Evolutionary conservation across 2,113 vertebrate genomes (phyloP).

Genomic region (Ptilonorhynchus violaceus): DNA sequence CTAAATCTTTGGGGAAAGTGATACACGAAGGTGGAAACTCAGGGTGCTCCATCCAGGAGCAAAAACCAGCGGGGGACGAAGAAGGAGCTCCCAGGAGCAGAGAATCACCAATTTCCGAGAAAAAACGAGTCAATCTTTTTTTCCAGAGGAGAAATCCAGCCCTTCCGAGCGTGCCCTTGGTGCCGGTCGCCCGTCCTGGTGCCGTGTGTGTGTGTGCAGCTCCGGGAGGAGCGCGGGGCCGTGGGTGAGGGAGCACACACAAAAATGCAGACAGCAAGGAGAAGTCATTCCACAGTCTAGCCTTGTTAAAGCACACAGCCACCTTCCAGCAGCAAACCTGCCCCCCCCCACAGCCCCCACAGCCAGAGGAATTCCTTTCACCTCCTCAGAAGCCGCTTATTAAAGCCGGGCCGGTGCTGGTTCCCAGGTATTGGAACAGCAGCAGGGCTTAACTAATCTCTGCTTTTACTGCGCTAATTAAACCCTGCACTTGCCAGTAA

Average conservation of each 20-base stretch:
- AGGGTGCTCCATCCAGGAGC: neutral
- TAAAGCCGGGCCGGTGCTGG: slow-evolving; percentile 53
- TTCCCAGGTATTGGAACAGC: slow-evolving; percentile 67
- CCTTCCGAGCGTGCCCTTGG: neutral
- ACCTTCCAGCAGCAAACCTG: slow-evolving; percentile 57
- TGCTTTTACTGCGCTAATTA: slow-evolving; percentile 72
- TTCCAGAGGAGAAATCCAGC: neutral
- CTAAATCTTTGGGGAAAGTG: neutral
- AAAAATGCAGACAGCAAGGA: slow-evolving; percentile 70
- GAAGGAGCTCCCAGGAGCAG: neutral
- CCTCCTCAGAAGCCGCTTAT: slow-evolving; percentile 49
- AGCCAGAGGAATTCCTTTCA: slow-evolving; percentile 67
- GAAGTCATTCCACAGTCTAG: slow-evolving; percentile 70
- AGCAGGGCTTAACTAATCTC: slow-evolving; percentile 70
- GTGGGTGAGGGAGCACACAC: slow-evolving; percentile 38
- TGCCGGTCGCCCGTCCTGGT: neutral
- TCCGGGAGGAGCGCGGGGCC: neutral
- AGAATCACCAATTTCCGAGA: neutral
- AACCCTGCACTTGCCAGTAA: slow-evolving; percentile 72
- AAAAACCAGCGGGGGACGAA: neutral
- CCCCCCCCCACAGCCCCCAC: slow-evolving; percentile 9
- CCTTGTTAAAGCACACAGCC: slow-evolving; percentile 69
- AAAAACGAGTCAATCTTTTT: neutral
- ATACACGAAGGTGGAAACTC: neutral
- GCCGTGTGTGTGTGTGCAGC: neutral